These are phyloP conservation scores for Hippocampus zosterae DNA, from an alignment of 2,113 vertebrate genomes.

Conservation along the genomic window DNA sequence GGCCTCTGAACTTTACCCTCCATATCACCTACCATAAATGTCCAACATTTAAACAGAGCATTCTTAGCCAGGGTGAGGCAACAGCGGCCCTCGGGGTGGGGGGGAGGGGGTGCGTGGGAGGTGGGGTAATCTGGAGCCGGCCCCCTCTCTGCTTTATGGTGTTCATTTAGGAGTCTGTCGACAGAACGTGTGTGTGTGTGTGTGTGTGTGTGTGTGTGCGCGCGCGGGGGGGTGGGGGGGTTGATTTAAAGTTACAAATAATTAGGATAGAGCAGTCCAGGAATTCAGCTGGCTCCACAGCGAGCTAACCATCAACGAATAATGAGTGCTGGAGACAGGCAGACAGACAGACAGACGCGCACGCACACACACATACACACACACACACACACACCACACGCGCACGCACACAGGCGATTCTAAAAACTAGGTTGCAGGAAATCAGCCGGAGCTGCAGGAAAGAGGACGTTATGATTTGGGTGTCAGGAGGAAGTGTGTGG, in stretches of 20 bases:
- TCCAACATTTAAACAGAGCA: conserved; percentile 57
- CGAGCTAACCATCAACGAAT: conserved; percentile 59
- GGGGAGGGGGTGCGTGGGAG: not conserved
- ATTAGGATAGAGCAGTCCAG: conserved; percentile 30
- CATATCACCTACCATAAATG: conserved; percentile 65
- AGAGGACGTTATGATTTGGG: conserved; percentile 15
- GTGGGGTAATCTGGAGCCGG: conserved; percentile 21
- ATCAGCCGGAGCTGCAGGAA: conserved; percentile 15
- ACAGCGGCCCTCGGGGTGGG: conserved; percentile 29
- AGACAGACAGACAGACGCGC: no score
- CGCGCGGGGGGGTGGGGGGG: conserved; percentile 5
- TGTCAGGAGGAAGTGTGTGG: not conserved
- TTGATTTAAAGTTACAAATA: conserved; percentile 44
- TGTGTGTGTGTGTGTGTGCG: conserved; percentile 13
- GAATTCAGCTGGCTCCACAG: conserved; percentile 55
- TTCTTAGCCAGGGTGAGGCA: conserved; percentile 55
- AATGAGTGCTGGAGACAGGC: conserved; percentile 31
- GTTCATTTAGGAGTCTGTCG: conserved; percentile 44
- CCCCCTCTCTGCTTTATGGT: conserved; percentile 58
- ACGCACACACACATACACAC: no score
- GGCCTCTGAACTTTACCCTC: conserved; percentile 56
- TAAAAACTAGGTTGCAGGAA: conserved; percentile 17
- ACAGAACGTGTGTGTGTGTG: conserved; percentile 18
- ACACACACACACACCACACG: no score
- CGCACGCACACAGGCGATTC: no score